These are phyloP conservation scores for Netelia virgata DNA, from an alignment of 2,888 invertebrate genomes.

Conservation along the genomic window DNA sequence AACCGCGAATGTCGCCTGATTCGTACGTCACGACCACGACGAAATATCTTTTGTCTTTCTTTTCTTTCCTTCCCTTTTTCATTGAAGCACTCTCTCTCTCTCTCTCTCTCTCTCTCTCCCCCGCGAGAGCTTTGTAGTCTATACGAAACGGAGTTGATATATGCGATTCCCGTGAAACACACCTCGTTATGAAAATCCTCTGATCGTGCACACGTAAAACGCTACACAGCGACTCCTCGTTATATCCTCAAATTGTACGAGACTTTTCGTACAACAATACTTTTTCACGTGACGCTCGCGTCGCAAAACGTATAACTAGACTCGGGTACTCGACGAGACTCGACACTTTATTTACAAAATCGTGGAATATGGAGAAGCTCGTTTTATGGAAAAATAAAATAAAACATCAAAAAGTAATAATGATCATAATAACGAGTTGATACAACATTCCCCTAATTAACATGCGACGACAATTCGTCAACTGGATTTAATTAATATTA, in stretches of 20 bases:
- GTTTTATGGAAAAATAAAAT: slow-evolving; percentile 9
- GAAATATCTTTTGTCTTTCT: slow-evolving; percentile 42
- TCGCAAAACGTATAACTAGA: neutral
- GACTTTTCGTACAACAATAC: slow-evolving; percentile 63
- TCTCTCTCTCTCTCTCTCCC: neutral
- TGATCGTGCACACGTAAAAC: slow-evolving; percentile 28
- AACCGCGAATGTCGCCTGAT: neutral
- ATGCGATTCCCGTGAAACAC: slow-evolving; percentile 30
- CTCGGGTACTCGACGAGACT: slow-evolving; percentile 11
- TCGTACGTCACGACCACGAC: neutral
- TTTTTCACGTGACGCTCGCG: slow-evolving; percentile 50
- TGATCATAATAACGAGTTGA: neutral
- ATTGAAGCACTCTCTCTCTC: slow-evolving; percentile 11
- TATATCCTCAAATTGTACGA: slow-evolving; percentile 65
- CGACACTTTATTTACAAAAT: slow-evolving; percentile 2
- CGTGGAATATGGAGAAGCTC: slow-evolving; percentile 5
- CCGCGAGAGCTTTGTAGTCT: neutral
- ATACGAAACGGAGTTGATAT: slow-evolving; percentile 15
- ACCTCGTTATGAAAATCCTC: slow-evolving; percentile 70
- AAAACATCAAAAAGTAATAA: slow-evolving; percentile 20
- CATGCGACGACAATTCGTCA: slow-evolving; percentile 15
- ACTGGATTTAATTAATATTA: neutral
- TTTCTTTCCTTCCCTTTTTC: slow-evolving; percentile 37
- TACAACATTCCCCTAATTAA: slow-evolving; percentile 47
- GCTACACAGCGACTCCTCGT: slow-evolving; percentile 53